Conservation (phyloP, 2,888 invertebrate genomes). For the Mesodorylaimus sp. region DNA sequence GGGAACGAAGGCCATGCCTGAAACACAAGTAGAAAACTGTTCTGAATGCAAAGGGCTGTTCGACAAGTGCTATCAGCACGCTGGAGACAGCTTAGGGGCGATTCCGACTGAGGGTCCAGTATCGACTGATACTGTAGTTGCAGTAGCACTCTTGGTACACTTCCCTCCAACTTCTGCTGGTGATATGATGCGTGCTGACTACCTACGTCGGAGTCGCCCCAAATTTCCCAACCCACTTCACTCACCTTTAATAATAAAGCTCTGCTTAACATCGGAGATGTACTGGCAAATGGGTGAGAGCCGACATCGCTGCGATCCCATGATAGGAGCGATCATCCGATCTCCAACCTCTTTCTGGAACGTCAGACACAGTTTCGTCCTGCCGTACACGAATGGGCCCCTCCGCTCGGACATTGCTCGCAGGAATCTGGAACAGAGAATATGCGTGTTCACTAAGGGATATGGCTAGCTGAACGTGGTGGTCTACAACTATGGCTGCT, state of each 20-base stretch:
- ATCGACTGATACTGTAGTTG: too few species aligned
- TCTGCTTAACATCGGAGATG: conserved; percentile 60
- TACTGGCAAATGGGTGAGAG: conserved; percentile 86
- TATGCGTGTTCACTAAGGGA: not conserved
- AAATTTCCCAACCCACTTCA: too few species aligned
- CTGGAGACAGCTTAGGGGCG: too few species aligned
- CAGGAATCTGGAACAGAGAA: conserved; percentile 47
- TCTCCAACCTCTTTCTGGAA: conserved; percentile 96
- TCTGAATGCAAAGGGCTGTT: not conserved
- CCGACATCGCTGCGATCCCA: conserved; percentile 54
- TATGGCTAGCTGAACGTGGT: too few species aligned
- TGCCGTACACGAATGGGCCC: conserved; percentile 58
- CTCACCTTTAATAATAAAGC: conserved; percentile 65
- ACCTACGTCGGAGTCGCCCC: too few species aligned
- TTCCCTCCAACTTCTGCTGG: too few species aligned
- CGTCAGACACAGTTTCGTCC: conserved; percentile 71
- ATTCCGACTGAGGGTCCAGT: too few species aligned
- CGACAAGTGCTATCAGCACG: too few species aligned
- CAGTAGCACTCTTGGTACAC: too few species aligned
- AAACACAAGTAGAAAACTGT: conserved; percentile 8
- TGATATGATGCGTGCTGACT: too few species aligned
- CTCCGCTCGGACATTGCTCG: conserved; percentile 53
- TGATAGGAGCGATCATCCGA: conserved; percentile 58
- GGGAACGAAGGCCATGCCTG: conserved; percentile 64
- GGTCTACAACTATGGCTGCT: too few species aligned